Evolutionary conservation across 2,113 vertebrate species (phyloP), one percentile per base, ranked within the genome.

Genomic region (Catharus fuscescens): DNA sequence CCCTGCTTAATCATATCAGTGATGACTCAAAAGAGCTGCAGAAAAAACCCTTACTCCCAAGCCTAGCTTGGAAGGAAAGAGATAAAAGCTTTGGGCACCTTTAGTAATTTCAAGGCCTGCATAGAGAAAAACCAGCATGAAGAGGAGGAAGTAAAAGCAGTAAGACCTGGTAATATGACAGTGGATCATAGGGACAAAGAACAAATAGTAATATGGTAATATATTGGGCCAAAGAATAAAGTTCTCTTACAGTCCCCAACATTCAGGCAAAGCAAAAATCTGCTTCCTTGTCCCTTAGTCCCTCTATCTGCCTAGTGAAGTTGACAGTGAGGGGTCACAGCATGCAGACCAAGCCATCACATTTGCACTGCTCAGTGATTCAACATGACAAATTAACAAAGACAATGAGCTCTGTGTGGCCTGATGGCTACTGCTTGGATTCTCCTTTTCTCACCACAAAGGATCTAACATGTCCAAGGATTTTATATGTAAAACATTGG

Each of bases 311-410:
- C 71, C 64, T 48, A 52, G 38, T 36, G 59, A 45, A 73, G n/a
- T 6, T 94, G 73, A 50, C 32, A 80, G 74, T 12, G 19, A 94
- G 38, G 32, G 59, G 56, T 83, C 71, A 93, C 60, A 93, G 67
- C 62, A 80, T 1, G 2, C 38, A 90, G 62, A 88, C 12, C 50
- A 72, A 61, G 57, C 29, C 32, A 80, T 50, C 42, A 66, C 60
- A 78, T 86, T 82, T 59, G 74, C 29, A 61, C 18, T 64, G 42
- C 26, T 65, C 45, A 56, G 7, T 86, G 66, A 80, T 70, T 90
- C 59, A 90, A 54, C 21, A 38, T 15, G 34, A 83, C 71, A 91
- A 90, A 92, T 72, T 18, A 88, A 86, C 26, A 96, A 76, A 86
- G 79, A 88, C 21, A 31, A 18, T 65, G 38, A 69, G 26, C 18